Base-by-base conservation (phyloP, 1,140 invertebrate genomes). In the Drosophila paulistorum region DNA sequence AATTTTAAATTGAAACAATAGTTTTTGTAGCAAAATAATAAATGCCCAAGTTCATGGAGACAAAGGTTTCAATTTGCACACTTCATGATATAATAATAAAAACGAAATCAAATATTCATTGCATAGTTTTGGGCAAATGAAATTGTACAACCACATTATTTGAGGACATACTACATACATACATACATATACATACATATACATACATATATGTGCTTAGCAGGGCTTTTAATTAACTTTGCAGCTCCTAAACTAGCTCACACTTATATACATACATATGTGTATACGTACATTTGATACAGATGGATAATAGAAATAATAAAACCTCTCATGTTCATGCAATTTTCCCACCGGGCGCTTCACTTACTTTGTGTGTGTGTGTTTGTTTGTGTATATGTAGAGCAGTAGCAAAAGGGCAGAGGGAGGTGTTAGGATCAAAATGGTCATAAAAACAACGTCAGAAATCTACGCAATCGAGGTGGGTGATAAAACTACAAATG, bases 31-130 rank as follows among this genome's bases (percentile, higher is more conserved):
- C 14, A 48, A 48, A 20, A 20, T 48, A 48, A 48, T 48, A 14
- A 48, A 48, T 48, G 17, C 14, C 45, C 45, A 48, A 45, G n/a
- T 45, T 5, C 42, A 30, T 7, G n/a, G 6, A 48, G 45, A 48
- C 14, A 48, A 48, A 13, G 26, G 13, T 17, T 14, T 58, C 30
- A 30, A 58, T 37, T 58, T 58, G 33, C 30, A 35, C 14, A 48
- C 30, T 17, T 9, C 11, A 35, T 30, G n/a, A 17, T 58, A 26
- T 11, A 59, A 59, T 11, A 59, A 59, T 69, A 54, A 41, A 70
- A 77, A 76, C 70, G 23, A 58, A 77, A 77, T 77, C 60, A 77
- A 77, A 66, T 77, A 77, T 77, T 77, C 68, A 77, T 77, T 77
- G 68, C 39, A 17, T 23, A 62, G 17, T 62, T 51, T 42, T 42